These are phyloP conservation scores for Aspiorhynchus laticeps DNA, from an alignment of 2,113 vertebrate species.

Conservation along the genomic window DNA sequence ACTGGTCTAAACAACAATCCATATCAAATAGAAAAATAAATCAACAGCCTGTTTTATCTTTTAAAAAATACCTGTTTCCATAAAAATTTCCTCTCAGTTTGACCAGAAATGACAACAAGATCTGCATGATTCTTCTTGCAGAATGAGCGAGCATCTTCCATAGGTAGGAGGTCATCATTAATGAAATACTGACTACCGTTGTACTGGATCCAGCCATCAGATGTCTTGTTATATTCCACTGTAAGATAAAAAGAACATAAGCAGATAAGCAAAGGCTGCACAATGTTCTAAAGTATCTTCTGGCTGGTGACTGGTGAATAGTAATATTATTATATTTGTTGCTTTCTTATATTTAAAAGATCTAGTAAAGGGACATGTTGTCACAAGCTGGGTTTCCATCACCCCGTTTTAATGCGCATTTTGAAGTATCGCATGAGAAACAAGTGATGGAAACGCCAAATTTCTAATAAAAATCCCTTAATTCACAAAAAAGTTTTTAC, in stretches of 20 bases:
- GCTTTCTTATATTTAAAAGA: too few species aligned
- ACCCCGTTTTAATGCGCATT: too few species aligned
- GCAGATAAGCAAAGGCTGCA: not conserved
- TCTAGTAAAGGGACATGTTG: too few species aligned
- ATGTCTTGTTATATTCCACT: conserved; percentile 79
- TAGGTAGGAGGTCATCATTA: conserved; percentile 75
- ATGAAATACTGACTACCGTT: conserved; percentile 88
- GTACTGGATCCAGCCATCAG: conserved; percentile 88
- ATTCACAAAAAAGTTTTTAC: too few species aligned
- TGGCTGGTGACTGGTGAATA: not conserved
- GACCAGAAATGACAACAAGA: conserved; percentile 80
- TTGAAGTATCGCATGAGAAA: too few species aligned
- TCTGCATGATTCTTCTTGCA: conserved; percentile 89
- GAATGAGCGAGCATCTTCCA: conserved; percentile 84
- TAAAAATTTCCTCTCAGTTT: conserved; percentile 89
- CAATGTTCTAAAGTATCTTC: not conserved
- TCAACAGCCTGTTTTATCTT: not conserved
- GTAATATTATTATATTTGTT: too few species aligned
- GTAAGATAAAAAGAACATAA: conserved; percentile 47
- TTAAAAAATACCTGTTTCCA: conserved; percentile 78
- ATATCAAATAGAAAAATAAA: not conserved
- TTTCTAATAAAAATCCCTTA: too few species aligned
- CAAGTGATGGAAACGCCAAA: too few species aligned
- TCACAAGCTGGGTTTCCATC: too few species aligned
- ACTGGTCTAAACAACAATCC: not conserved